phyloP scores from a whole-genome alignment of 2,888 invertebrate species.

The Perizoma affinitatum region DNA sequence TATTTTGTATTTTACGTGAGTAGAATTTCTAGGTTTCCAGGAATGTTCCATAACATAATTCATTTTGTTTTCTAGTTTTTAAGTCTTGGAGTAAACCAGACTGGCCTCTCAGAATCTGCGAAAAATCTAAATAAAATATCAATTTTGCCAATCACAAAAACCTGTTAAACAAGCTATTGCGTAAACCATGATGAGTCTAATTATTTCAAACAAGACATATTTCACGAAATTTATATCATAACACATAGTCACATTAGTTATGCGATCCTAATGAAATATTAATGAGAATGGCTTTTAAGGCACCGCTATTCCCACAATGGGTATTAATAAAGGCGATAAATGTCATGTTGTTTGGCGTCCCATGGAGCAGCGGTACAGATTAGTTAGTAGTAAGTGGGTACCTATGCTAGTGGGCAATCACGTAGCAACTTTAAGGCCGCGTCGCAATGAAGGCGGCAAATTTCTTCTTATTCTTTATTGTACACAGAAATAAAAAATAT shows the following conservation, averaged over 20 bases:
- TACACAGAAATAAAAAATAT: too few relatives aligned
- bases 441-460: conserved; percentile 65
- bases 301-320: conserved; percentile 27
- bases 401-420: conserved; percentile 22
- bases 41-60: too few relatives aligned
- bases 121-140: neutral
- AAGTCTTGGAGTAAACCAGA: too few relatives aligned
- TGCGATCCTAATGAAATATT: conserved; percentile 31
- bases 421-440: neutral
- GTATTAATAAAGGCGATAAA: conserved; percentile 53
- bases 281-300: conserved; percentile 31
- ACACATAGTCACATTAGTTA: conserved; percentile 8
- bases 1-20: too few relatives aligned
- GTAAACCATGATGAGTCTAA: conserved; percentile 14
- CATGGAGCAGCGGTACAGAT: conserved; percentile 50
- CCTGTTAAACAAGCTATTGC: conserved; percentile 16
- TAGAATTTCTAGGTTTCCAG: too few relatives aligned
- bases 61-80: too few relatives aligned
- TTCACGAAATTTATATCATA: conserved; percentile 19
- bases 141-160: neutral
- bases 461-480: too few relatives aligned
- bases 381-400: neutral
- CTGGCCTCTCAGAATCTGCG: neutral
- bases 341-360: conserved; percentile 73
- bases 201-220: conserved; percentile 25